Evolutionary conservation across 2,797 vertebrate species (phyloP).

Genomic region (Tauraco hartlaubi): DNA sequence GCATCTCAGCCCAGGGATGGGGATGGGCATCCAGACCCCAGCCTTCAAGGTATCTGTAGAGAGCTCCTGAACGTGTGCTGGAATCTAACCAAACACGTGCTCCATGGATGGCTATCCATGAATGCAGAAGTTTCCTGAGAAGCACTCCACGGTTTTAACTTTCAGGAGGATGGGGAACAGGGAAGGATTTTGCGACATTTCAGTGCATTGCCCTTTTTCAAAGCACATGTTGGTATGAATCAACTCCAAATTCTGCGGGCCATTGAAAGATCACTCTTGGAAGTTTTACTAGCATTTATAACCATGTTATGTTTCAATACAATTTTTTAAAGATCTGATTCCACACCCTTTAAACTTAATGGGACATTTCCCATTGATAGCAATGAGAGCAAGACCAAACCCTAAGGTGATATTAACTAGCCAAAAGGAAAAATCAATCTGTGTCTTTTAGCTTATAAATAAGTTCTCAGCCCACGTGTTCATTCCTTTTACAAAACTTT

Average conservation of each 20-base stretch:
- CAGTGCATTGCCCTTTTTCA: not conserved
- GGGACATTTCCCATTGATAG: not conserved
- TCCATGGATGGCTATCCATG: not conserved
- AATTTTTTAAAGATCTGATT: not conserved
- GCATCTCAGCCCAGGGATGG: not conserved
- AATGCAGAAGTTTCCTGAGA: not conserved
- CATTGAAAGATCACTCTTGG: not conserved
- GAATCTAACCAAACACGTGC: not conserved
- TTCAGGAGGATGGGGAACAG: not conserved
- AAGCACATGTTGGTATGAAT: not conserved
- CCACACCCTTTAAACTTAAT: not conserved
- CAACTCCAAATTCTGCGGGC: not conserved
- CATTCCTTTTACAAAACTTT: not conserved
- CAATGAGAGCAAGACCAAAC: not conserved
- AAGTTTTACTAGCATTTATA: not conserved
- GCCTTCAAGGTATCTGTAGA: rapidly evolving
- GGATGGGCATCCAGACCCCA: not conserved
- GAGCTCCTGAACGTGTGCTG: not conserved
- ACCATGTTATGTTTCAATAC: not conserved
- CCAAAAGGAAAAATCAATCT: not conserved
- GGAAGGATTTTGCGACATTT: rapidly evolving
- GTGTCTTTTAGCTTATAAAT: not conserved
- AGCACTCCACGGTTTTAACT: not conserved
- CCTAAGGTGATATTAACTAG: not conserved
- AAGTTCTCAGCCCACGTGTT: not conserved